Percentiles rank a stretch among this genome's conserved stretches.
Conservation (phyloP, 2,797 vertebrate genomes). For the Chromobotia macracanthus region DNA sequence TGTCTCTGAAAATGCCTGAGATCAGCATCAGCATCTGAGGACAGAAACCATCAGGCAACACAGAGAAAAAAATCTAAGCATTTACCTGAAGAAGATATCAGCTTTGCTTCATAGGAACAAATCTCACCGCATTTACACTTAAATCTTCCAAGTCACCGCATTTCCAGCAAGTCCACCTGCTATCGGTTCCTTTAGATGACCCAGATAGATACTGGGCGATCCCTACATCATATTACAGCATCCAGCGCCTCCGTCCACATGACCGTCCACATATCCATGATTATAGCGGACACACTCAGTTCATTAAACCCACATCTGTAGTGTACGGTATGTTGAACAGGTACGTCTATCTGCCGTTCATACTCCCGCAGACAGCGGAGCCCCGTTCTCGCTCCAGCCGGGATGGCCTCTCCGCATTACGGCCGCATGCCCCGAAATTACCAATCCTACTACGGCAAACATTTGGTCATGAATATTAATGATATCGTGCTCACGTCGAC, state of each 20-base stretch:
- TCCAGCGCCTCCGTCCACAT: slow-evolving; percentile 65
- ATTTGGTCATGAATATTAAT: background rate
- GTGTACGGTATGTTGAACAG: background rate
- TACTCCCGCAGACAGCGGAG: background rate
- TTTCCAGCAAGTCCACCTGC: too few relatives aligned
- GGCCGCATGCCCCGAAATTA: slow-evolving; percentile 65
- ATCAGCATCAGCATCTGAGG: background rate
- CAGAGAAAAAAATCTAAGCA: slow-evolving; percentile 50
- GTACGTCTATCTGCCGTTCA: slow-evolving; percentile 43
- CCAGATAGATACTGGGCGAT: slow-evolving; percentile 59
- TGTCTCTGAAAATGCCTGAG: background rate
- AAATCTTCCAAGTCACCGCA: slow-evolving; percentile 22
- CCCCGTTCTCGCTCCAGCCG: slow-evolving; percentile 69
- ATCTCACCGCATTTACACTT: slow-evolving; percentile 55
- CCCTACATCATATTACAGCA: slow-evolving; percentile 53
- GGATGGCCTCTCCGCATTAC: slow-evolving; percentile 78
- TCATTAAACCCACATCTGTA: slow-evolving; percentile 21
- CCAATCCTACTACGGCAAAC: slow-evolving; percentile 31
- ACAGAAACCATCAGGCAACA: slow-evolving; percentile 13
- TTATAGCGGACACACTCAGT: slow-evolving; percentile 23
- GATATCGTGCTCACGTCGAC: background rate
- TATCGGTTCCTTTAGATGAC: slow-evolving; percentile 63
- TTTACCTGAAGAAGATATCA: slow-evolving; percentile 79
- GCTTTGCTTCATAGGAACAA: slow-evolving; percentile 65
- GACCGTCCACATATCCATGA: slow-evolving; percentile 75